Conservation (phyloP, 2,113 vertebrate genomes). For the Odontesthes bonariensis region DNA sequence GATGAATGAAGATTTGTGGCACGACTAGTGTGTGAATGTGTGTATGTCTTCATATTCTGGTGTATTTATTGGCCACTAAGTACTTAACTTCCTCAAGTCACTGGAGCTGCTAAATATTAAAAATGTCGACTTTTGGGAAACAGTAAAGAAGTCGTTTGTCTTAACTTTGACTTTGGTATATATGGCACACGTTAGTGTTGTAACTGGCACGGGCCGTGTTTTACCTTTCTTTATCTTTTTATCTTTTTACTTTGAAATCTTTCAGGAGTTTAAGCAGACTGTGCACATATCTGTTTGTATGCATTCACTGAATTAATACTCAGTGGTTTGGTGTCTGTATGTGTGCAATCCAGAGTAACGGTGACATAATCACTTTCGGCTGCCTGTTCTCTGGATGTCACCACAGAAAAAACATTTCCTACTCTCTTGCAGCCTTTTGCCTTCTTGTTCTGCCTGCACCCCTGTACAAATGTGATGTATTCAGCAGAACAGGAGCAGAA, state of each 20-base stretch:
- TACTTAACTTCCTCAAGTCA: background rate
- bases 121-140: background rate
- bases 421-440: slow-evolving; percentile 14
- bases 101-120: slow-evolving; percentile 7
- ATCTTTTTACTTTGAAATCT: background rate
- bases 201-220: background rate
- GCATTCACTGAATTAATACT: background rate
- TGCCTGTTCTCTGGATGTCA: slow-evolving; percentile 63
- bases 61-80: background rate
- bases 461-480: background rate
- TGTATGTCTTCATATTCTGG: background rate
- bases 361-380: slow-evolving; percentile 70
- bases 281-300: background rate
- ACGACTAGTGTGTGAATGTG: slow-evolving; percentile 19
- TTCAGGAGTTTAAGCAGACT: no score
- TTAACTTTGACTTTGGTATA: background rate
- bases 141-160: background rate
- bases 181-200: background rate
- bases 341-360: slow-evolving; percentile 5
- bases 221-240: no score
- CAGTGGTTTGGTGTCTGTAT: slow-evolving; percentile 7
- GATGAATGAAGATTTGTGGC: slow-evolving; percentile 44
- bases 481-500: slow-evolving; percentile 8
- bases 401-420: slow-evolving; percentile 47
- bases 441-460: slow-evolving; percentile 22